phyloP scores from a whole-genome alignment of 2,888 invertebrate genomes.

The Melikaiella ostensackeni region DNA sequence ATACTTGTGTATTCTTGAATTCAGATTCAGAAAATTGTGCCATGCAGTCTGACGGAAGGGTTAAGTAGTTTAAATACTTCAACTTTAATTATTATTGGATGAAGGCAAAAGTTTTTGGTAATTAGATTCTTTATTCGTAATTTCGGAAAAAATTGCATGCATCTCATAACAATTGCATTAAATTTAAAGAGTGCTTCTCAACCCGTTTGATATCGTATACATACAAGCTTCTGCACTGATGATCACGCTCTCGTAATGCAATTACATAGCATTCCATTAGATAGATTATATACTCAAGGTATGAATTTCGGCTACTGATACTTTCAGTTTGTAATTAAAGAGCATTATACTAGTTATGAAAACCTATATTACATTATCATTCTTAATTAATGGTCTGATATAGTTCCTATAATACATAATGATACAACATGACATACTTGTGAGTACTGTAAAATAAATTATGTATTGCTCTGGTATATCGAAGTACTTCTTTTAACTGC shows the following conservation, averaged over 20 bases:
- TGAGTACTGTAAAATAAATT: not conserved
- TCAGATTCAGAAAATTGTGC: not conserved
- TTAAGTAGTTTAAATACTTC: not conserved
- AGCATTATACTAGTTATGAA: not conserved
- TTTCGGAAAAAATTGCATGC: not conserved
- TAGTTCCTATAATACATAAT: not conserved
- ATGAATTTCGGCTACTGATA: not conserved
- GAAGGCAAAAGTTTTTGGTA: not conserved
- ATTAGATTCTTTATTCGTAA: not conserved
- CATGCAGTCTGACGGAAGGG: not conserved
- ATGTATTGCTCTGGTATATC: not conserved
- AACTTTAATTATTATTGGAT: not conserved
- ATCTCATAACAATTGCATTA: not conserved
- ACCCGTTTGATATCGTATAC: not conserved
- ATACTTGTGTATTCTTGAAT: no score
- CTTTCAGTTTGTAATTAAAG: not conserved
- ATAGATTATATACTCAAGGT: no score
- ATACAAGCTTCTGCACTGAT: not conserved
- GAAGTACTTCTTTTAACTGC: not conserved
- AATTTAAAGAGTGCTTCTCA: not conserved
- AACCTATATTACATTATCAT: not conserved
- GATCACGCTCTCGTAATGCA: not conserved
- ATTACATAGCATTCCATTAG: not conserved
- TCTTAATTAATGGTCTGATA: not conserved
- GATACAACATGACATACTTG: not conserved